phyloP scores from a whole-genome alignment of 2,113 vertebrate species.

The Megaleporinus macrocephalus region DNA sequence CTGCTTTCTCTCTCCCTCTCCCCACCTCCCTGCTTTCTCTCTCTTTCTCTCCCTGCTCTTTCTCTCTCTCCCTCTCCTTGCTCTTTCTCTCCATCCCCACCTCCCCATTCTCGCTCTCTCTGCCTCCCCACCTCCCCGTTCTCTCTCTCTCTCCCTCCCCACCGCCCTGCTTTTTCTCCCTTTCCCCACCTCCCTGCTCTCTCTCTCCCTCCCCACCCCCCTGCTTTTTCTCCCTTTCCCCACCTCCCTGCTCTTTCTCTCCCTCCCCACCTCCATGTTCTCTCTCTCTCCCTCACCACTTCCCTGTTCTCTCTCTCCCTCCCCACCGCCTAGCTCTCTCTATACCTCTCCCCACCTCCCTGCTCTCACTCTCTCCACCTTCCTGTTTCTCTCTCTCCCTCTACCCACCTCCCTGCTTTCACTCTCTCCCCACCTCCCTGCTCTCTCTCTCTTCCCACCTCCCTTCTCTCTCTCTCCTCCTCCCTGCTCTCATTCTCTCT shows the following conservation, averaged over 20 bases:
- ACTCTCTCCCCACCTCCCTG: background rate
- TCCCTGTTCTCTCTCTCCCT: too few relatives aligned
- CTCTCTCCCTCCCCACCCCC: too few relatives aligned
- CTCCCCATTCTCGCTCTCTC: background rate
- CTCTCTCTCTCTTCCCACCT: too few relatives aligned
- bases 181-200: too few relatives aligned
- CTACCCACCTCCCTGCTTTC: too few relatives aligned
- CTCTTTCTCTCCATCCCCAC: background rate
- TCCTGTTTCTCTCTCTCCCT: background rate
- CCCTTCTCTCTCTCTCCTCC: background rate
- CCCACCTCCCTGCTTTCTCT: background rate
- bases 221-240: too few relatives aligned
- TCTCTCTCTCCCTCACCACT: too few relatives aligned
- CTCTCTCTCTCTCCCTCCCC: background rate
- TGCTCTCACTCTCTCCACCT: background rate
- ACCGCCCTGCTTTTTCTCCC: background rate
- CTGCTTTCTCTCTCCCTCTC: conserved; percentile 1
- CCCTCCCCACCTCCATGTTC: too few relatives aligned
- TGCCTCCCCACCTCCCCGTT: background rate
- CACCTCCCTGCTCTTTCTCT: too few relatives aligned
- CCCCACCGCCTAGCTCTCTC: background rate
- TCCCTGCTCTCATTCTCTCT: background rate
- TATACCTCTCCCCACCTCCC: background rate
- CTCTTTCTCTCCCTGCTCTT: too few relatives aligned
- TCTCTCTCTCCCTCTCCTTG: background rate